These are phyloP conservation scores for Venturia canescens DNA, from an alignment of 1,140 invertebrate species.

Conservation along the genomic window DNA sequence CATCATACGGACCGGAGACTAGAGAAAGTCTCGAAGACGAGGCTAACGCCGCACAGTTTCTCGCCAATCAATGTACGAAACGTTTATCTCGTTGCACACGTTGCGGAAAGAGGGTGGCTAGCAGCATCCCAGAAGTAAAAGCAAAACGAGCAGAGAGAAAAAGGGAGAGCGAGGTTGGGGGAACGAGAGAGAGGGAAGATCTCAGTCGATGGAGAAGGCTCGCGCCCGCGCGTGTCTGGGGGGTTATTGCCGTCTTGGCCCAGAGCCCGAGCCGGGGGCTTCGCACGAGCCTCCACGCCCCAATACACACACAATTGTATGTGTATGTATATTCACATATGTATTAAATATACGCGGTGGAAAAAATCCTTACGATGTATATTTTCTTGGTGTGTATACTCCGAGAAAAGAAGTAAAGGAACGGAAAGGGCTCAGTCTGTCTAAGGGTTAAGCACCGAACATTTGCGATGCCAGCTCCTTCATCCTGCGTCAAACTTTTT, in stretches of 20 bases:
- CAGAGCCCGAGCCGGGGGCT: constrained; percentile 41
- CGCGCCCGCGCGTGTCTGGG: constrained; percentile 33
- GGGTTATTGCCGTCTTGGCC: constrained; percentile 47
- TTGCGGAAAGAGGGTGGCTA: not conserved
- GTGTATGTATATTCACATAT: not conserved
- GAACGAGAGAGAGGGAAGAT: not conserved
- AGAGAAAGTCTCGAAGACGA: too few species aligned
- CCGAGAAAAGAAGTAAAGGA: not conserved
- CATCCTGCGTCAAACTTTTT: constrained; percentile 1
- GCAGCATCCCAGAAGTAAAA: not conserved
- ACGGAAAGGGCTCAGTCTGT: not conserved
- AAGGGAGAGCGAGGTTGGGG: not conserved
- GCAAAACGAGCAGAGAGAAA: not conserved
- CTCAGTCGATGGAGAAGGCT: constrained; percentile 13
- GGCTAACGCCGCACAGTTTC: not conserved
- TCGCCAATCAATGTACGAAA: not conserved
- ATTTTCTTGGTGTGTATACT: not conserved
- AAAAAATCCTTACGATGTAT: not conserved
- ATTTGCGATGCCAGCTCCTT: not conserved
- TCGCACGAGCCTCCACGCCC: constrained; percentile 45
- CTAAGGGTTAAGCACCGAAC: not conserved
- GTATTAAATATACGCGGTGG: not conserved
- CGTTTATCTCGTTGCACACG: constrained; percentile 3
- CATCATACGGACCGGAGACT: too few species aligned
- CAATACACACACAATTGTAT: constrained; percentile 30